These are phyloP conservation scores for Pterobdella sp. DNA, from an alignment of 2,888 invertebrate genomes.

Conservation along the genomic window DNA sequence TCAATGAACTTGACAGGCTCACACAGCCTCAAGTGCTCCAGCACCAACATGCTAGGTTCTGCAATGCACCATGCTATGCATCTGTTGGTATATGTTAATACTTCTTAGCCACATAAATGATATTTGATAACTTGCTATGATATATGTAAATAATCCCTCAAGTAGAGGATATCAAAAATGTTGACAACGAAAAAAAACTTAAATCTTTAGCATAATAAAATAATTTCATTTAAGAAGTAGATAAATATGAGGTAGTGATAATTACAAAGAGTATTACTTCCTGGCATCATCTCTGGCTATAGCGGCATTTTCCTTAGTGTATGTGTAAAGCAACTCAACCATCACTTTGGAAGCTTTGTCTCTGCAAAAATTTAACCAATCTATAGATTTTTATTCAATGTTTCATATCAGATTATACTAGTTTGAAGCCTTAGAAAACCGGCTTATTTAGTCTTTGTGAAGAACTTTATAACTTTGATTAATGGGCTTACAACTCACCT, in stretches of 20 bases:
- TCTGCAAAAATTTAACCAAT: constrained; percentile 52
- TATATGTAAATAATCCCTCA: not conserved
- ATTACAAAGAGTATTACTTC: constrained; percentile 64
- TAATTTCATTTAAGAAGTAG: no score
- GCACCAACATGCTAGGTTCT: constrained; percentile 85
- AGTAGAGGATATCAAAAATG: no score
- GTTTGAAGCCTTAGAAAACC: no score
- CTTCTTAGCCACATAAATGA: not conserved
- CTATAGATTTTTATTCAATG: not conserved
- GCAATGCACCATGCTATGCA: constrained; percentile 91
- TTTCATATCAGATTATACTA: not conserved
- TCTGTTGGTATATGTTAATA: constrained; percentile 40
- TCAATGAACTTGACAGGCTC: constrained; percentile 91
- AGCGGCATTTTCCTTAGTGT: constrained; percentile 91
- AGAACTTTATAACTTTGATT: no score
- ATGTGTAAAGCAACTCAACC: constrained; percentile 90
- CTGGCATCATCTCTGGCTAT: constrained; percentile 88
- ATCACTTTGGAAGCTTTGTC: constrained; percentile 89
- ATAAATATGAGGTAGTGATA: no score
- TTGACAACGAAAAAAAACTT: no score
- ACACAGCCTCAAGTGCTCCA: constrained; percentile 83
- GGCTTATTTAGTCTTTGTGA: no score
- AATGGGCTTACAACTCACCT: no score
- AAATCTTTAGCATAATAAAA: not conserved
- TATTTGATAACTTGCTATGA: not conserved